Evolutionary conservation across 2,797 vertebrate genomes (phyloP).

Genomic region (Caiman crocodilus): DNA sequence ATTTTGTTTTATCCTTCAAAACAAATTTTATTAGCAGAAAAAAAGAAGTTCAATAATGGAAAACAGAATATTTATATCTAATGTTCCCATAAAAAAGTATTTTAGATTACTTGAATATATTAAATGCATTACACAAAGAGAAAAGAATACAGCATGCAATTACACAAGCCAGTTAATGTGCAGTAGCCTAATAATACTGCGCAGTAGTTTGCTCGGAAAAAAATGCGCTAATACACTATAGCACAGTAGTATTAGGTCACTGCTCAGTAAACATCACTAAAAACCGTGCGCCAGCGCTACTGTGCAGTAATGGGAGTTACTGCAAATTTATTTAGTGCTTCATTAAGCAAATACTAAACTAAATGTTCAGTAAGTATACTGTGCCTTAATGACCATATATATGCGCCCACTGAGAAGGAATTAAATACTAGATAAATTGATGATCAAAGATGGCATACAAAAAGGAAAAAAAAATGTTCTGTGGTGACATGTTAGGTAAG

Average conservation of each 20-base stretch:
- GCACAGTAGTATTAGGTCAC: too few species aligned
- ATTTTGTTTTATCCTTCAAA: neutral
- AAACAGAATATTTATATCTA: neutral
- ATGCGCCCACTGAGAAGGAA: neutral
- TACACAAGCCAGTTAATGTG: too few species aligned
- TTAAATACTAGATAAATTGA: neutral
- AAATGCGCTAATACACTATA: too few species aligned
- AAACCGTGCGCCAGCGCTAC: too few species aligned
- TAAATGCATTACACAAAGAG: neutral
- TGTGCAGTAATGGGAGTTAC: too few species aligned
- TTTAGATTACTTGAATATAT: neutral
- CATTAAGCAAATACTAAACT: too few species aligned
- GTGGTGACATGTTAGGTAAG: neutral
- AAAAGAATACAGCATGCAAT: neutral
- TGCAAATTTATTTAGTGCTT: too few species aligned
- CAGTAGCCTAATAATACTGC: too few species aligned
- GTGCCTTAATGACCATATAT: too few species aligned
- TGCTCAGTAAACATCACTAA: too few species aligned
- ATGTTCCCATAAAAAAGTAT: neutral
- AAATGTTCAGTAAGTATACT: too few species aligned
- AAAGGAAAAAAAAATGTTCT: neutral
- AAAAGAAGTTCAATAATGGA: fast-evolving
- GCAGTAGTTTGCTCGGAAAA: too few species aligned
- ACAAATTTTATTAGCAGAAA: neutral
- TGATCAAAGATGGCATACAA: neutral